Conservation (phyloP, 2,888 invertebrate species). For the Cenopis cana region DNA sequence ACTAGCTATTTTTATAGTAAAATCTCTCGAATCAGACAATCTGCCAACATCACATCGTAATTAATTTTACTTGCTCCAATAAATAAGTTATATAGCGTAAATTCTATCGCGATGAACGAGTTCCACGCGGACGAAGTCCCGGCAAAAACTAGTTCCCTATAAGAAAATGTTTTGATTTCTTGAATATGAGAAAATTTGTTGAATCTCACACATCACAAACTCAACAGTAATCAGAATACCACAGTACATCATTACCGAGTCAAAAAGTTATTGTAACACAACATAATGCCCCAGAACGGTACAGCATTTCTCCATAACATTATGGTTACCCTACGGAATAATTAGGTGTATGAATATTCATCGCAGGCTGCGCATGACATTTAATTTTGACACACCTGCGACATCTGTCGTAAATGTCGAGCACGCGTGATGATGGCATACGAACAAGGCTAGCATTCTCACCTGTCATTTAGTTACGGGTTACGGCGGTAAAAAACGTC, state of each 20-base stretch:
- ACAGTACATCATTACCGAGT: slow-evolving; percentile 3
- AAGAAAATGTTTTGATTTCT: too few species aligned
- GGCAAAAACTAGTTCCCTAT: too few species aligned
- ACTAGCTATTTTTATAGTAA: background rate
- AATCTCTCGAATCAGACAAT: background rate
- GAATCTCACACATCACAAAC: background rate
- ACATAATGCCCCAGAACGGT: slow-evolving; percentile 46
- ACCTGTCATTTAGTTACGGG: slow-evolving; percentile 40
- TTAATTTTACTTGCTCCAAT: too few species aligned
- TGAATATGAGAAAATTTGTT: background rate
- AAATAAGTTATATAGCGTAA: too few species aligned
- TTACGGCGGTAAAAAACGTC: slow-evolving; percentile 14
- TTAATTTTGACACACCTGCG: slow-evolving; percentile 48
- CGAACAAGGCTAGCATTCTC: slow-evolving; percentile 24
- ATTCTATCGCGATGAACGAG: too few species aligned
- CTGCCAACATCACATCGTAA: too few species aligned
- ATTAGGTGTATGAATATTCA: slow-evolving; percentile 48
- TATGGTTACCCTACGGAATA: slow-evolving; percentile 48
- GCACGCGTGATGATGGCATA: slow-evolving; percentile 27
- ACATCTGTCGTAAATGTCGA: slow-evolving; percentile 41
- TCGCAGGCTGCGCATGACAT: slow-evolving; percentile 48
- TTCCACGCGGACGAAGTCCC: too few species aligned
- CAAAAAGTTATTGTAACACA: slow-evolving; percentile 19
- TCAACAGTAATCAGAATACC: background rate
- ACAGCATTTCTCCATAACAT: slow-evolving; percentile 52